These are phyloP conservation scores for Acanthococcus lagerstroemiae DNA, from an alignment of 2,888 invertebrate species.

Conservation along the genomic window DNA sequence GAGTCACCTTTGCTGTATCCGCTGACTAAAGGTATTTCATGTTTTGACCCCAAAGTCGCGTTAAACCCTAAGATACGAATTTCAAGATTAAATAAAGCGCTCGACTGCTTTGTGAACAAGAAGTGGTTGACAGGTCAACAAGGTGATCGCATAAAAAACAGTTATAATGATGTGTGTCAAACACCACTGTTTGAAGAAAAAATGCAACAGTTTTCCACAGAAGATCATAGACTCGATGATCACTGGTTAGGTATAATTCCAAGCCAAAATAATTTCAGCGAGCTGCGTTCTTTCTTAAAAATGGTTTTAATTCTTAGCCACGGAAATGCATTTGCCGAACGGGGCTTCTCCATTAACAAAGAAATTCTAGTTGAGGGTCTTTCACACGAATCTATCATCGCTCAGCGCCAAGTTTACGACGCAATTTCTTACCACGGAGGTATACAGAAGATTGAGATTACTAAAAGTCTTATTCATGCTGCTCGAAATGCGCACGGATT, in stretches of 20 bases:
- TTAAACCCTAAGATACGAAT: neutral
- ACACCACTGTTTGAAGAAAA: neutral
- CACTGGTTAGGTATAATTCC: neutral
- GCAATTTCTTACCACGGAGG: neutral
- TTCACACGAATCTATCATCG: neutral
- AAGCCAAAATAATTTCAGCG: neutral
- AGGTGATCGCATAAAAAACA: neutral
- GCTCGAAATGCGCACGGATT: too few species aligned
- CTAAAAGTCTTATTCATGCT: neutral
- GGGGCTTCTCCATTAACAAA: neutral
- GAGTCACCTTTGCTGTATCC: neutral
- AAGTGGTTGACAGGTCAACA: neutral
- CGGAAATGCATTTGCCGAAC: neutral
- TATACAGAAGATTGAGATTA: neutral
- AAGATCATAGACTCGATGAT: neutral
- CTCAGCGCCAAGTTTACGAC: neutral
- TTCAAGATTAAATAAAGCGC: neutral
- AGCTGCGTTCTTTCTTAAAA: neutral
- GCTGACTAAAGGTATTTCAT: neutral
- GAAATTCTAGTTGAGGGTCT: neutral
- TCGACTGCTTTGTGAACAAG: neutral
- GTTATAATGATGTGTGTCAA: neutral
- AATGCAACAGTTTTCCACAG: neutral
- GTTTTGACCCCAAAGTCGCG: neutral
- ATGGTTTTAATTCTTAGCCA: neutral